Base-by-base conservation (phyloP, 1,140 invertebrate species). In the Drosophila melanica region DNA sequence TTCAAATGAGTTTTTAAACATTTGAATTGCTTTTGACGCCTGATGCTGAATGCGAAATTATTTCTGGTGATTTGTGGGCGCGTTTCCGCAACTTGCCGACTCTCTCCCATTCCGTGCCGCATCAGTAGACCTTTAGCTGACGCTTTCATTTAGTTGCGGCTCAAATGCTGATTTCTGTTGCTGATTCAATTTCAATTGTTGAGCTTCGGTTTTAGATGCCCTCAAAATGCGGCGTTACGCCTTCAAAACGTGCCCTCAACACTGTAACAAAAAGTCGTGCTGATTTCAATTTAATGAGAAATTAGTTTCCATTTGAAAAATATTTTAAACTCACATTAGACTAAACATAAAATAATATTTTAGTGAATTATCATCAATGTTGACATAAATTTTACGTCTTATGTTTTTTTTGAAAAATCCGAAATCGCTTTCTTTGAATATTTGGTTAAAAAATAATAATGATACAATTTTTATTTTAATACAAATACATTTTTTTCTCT, bases 1-100 rank as follows among this genome's bases (percentile, higher is more conserved):
- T 78, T 78, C 72, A 78, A 78, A 78, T 78, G 76, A 78, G 76
- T 78, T 78, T 78, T 78, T 78, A 78, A 78, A 78, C 76, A 78
- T 75, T 78, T 78, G 72, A 78, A 70, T 78, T 78, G 76, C 66
- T 78, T 78, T 78, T 78, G 76, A 78, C 76, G 76, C 76, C 76
- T 78, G 76, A 78, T 75, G 76, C 71, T 78, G 76, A 75, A 78
- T 78, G 76, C 76, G 57, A 78, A 78, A 78, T 78, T 74, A 78
- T 78, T 78, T 78, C 60, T 71, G 66, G 72, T 75, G 69, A 76
- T 76, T 76, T 76, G 67, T 75, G 60, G 65, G 75, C 35, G 70
- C 27, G 47, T 9, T 35, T 33, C 27, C 27, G 48, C 48, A 27
- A 23, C 20, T 4, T 23, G 1, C 48, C 16, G 14, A 27, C 30